These are phyloP conservation scores for Gymnocypris eckloni DNA, from an alignment of 2,797 vertebrate genomes.

Conservation along the genomic window DNA sequence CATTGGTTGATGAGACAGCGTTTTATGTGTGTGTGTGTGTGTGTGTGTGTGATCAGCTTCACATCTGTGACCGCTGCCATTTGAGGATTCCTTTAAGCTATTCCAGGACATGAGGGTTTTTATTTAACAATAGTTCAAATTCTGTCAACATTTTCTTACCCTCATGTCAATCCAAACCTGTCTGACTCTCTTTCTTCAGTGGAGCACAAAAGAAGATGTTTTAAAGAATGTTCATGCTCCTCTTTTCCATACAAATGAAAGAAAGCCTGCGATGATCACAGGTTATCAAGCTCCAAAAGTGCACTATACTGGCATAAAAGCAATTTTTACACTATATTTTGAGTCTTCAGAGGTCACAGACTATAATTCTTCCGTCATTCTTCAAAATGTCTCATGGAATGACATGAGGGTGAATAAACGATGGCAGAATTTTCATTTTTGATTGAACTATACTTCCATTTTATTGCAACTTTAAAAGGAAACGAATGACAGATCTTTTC, in stretches of 20 bases:
- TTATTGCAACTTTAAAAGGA: neutral
- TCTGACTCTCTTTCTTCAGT: neutral
- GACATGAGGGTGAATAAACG: neutral
- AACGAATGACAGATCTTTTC: neutral
- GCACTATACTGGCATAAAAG: neutral
- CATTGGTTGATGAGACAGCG: slow-evolving; percentile 10
- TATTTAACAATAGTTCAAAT: neutral
- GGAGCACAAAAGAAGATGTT: neutral
- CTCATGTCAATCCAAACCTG: neutral
- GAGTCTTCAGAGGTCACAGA: neutral
- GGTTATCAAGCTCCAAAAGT: neutral
- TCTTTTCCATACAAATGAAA: slow-evolving; percentile 6
- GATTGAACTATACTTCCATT: neutral
- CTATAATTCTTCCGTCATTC: neutral
- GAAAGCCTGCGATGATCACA: neutral
- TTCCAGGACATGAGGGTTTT: neutral
- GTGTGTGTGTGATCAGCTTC: neutral
- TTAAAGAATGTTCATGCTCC: slow-evolving; percentile 1
- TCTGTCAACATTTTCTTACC: neutral
- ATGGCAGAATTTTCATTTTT: neutral
- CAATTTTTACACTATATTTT: neutral
- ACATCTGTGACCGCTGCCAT: neutral
- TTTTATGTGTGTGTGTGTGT: neutral
- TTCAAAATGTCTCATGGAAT: neutral
- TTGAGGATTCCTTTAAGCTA: neutral